These are phyloP conservation scores for Falco rusticolus DNA, from an alignment of 2,797 vertebrate species.

Conservation along the genomic window DNA sequence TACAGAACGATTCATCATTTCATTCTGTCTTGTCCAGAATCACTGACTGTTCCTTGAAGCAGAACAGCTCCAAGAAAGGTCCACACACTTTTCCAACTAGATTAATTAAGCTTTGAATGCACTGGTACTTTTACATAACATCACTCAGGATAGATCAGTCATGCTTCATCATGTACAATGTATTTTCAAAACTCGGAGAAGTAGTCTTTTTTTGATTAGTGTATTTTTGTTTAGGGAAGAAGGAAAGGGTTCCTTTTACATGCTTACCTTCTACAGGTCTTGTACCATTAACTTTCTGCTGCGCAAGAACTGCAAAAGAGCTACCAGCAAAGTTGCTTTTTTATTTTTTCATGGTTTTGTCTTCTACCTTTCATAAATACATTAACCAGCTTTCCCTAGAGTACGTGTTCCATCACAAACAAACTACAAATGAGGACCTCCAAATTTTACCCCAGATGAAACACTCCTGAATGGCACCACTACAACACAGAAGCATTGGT, in stretches of 20 bases:
- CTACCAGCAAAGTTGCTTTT: background rate
- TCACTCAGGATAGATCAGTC: background rate
- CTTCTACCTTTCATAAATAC: background rate
- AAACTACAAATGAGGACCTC: background rate
- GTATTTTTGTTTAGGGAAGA: background rate
- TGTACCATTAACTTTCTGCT: background rate
- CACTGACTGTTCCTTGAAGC: slow-evolving; percentile 13
- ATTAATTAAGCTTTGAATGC: slow-evolving; percentile 27
- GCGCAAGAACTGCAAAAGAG: rapidly evolving
- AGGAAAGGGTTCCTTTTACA: background rate
- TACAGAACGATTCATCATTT: slow-evolving; percentile 47
- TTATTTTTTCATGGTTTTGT: background rate
- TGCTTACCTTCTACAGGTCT: background rate
- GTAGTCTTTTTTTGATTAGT: rapidly evolving
- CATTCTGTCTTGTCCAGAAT: slow-evolving; percentile 16
- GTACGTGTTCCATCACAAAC: rapidly evolving
- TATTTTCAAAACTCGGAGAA: background rate
- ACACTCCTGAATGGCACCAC: background rate
- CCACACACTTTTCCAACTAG: background rate
- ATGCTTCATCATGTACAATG: background rate
- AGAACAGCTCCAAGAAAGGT: slow-evolving; percentile 23
- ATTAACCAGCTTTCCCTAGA: background rate
- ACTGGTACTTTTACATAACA: background rate
- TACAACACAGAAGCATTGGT: background rate
- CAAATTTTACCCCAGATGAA: background rate